Conservation (phyloP, 2,113 vertebrate species). For the Syrmaticus mikado region DNA sequence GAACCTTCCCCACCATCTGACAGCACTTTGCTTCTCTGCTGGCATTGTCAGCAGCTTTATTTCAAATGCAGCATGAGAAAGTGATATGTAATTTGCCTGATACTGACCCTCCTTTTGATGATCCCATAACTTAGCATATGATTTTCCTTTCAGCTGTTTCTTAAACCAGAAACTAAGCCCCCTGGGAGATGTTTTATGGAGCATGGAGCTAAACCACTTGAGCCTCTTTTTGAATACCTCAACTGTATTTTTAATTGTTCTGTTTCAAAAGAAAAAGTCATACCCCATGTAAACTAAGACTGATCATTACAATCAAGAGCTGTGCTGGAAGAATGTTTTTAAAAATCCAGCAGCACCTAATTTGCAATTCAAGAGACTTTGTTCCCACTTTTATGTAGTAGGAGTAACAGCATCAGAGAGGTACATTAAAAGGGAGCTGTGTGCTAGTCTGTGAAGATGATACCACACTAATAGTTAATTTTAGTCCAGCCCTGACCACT, state of each 20-base stretch:
- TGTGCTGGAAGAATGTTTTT: slow-evolving; percentile 48
- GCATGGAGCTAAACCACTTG: background rate
- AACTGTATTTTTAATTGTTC: slow-evolving; percentile 56
- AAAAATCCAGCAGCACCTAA: slow-evolving; percentile 49
- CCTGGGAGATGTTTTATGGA: background rate
- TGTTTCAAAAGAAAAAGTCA: slow-evolving; percentile 16
- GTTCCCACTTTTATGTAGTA: slow-evolving; percentile 9
- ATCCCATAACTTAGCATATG: background rate
- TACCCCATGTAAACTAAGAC: background rate
- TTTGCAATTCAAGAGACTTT: slow-evolving; percentile 71
- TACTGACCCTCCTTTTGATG: slow-evolving; percentile 28
- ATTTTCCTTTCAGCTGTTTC: slow-evolving; percentile 13
- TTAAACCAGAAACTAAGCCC: background rate
- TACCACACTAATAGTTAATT: slow-evolving; percentile 54
- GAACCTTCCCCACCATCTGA: background rate
- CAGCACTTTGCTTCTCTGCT: background rate
- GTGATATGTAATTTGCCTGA: background rate
- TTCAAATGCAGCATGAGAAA: background rate
- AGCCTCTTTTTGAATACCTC: background rate
- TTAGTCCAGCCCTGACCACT: slow-evolving; percentile 53
- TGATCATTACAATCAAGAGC: slow-evolving; percentile 69
- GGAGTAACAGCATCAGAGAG: background rate
- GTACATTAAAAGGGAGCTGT: slow-evolving; percentile 13
- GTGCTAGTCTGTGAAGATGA: slow-evolving; percentile 14
- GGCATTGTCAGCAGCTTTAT: background rate